Base-by-base conservation (phyloP, 2,797 vertebrate species). In the Glyptemys insculpta region DNA sequence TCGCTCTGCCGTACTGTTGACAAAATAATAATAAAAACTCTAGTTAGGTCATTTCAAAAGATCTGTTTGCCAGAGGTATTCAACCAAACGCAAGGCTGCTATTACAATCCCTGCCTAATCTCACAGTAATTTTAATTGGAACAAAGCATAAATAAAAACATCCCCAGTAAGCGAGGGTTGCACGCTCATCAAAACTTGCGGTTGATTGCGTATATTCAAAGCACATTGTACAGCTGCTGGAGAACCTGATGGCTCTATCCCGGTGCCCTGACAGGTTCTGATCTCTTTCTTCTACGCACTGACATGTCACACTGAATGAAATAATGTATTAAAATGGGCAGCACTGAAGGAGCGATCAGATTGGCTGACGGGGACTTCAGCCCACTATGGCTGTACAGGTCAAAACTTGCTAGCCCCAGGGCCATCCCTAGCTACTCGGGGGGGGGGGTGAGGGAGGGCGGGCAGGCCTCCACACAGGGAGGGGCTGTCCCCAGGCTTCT, bases 111-210 rank as follows among this genome's bases (percentile, higher is more conserved):
- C 79, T 90, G 81, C 50, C 65, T 94, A 68, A 85, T 86, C 93
- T 94, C 94, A 86, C 54, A 88, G 80, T 76, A 49, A 52, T 74
- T 80, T 93, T 94, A 93, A 93, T 65, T 94, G 91, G 88, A 94
- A 87, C 85, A 90, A 94, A 92, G 49, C 29, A 21, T 84, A 92
- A 97, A 95, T 83, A 95, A 90, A 96, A 95, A 90, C 90, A 93
- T 88, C 93, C 88, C 47, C 44, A 47, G 44, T 68, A 91, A 91
- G 85, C 37, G 91, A 96, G 53, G 85, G 93, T 94, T 95, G 93
- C 87, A 90, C 68, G 56, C 90, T 95, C 84, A 96, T 95, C 93
- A 93, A 96, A 96, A 59, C n/a, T 5, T 74, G 85, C 23, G 76
- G 83, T 91, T 89, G 87, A 90, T 72, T 90, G 81, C 79, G 90